These are phyloP conservation scores for Poicephalus meyeri DNA, from an alignment of 2,113 vertebrate species.

Conservation along the genomic window DNA sequence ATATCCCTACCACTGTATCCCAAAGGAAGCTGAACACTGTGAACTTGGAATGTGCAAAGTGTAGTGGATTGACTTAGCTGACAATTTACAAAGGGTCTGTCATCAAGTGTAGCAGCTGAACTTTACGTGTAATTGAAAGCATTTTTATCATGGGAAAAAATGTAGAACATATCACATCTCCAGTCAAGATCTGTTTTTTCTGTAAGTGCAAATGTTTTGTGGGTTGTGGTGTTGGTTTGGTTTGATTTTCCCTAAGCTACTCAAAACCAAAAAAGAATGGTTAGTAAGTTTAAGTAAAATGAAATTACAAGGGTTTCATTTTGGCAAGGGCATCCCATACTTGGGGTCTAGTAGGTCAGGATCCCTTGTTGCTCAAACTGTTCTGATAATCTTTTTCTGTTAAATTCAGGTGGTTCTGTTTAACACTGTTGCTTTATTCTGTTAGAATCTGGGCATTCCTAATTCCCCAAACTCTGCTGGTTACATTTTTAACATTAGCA, in stretches of 20 bases:
- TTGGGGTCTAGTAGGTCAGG: background rate
- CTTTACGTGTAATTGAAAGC: background rate
- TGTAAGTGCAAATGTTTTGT: background rate
- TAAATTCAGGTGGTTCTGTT: background rate
- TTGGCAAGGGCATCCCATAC: background rate
- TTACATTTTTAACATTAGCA: background rate
- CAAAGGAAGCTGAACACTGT: background rate
- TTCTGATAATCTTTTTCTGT: background rate
- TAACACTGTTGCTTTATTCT: background rate
- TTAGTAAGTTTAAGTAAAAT: background rate
- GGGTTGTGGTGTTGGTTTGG: background rate
- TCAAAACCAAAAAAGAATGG: background rate
- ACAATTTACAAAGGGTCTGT: background rate
- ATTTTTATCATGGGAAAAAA: background rate
- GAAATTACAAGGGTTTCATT: background rate
- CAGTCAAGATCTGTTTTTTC: background rate
- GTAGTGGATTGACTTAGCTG: background rate
- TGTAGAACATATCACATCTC: background rate
- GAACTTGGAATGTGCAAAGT: background rate
- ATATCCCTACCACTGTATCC: background rate
- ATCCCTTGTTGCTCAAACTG: background rate
- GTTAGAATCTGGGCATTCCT: background rate
- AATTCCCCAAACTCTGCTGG: background rate
- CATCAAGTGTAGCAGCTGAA: background rate
- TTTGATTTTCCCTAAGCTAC: background rate